Percentiles rank a stretch among this genome's conserved stretches.
Conservation (phyloP, 2,797 vertebrate genomes). For the Tiaroga cobitis region DNA sequence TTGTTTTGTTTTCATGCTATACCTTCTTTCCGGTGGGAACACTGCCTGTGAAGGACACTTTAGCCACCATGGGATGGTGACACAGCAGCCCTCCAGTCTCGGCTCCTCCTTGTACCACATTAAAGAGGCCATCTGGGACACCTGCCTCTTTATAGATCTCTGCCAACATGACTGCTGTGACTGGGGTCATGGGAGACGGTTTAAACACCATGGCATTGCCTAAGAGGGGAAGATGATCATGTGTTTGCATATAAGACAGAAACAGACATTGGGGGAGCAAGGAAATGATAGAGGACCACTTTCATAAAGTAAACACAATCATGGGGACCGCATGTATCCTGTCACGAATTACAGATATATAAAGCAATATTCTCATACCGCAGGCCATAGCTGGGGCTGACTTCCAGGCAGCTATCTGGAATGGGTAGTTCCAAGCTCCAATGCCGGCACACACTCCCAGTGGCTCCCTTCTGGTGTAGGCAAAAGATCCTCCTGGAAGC, state of each 20-base stretch:
- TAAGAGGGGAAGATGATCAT: conserved; percentile 59
- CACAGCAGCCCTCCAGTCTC: conserved; percentile 91
- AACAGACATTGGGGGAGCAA: neutral
- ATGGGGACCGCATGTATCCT: neutral
- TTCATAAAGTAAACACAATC: neutral
- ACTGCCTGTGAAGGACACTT: conserved; percentile 96
- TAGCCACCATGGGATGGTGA: conserved; percentile 88
- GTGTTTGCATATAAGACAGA: neutral
- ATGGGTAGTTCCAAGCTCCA: conserved; percentile 96
- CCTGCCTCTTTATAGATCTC: conserved; percentile 93
- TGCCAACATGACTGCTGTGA: conserved; percentile 87
- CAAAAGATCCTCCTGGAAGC: conserved; percentile 89
- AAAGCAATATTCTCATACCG: conserved; percentile 73
- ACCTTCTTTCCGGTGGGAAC: conserved; percentile 96
- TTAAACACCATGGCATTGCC: conserved; percentile 97
- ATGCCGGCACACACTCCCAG: conserved; percentile 95
- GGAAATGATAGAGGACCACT: neutral
- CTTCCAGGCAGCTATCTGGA: conserved; percentile 91
- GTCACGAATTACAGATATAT: neutral
- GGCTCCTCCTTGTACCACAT: conserved; percentile 91
- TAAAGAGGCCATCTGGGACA: conserved; percentile 90
- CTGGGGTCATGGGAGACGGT: conserved; percentile 91
- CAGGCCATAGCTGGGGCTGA: conserved; percentile 93
- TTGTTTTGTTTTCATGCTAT: conserved; percentile 23
- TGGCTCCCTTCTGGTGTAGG: conserved; percentile 91